Conservation (phyloP, 2,113 vertebrate genomes). For the Raja brachyura region DNA sequence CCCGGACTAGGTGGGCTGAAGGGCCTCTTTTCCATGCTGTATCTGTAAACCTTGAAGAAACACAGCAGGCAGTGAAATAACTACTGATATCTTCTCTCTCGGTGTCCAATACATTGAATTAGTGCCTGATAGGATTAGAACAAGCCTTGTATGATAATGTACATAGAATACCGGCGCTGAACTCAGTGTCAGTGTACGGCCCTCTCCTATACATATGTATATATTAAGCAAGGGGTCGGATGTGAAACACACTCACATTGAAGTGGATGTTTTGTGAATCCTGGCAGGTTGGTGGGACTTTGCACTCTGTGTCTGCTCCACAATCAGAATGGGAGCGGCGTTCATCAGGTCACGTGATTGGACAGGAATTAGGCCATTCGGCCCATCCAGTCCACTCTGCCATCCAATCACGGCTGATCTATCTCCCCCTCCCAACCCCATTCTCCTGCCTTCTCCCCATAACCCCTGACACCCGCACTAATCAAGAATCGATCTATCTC, state of each 20-base stretch:
- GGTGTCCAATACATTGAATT: slow-evolving; percentile 66
- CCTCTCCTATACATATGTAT: slow-evolving; percentile 27
- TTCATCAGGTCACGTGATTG: neutral
- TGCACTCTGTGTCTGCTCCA: neutral
- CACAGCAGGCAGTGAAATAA: slow-evolving; percentile 53
- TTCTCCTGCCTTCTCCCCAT: too few relatives aligned
- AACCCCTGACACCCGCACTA: too few relatives aligned
- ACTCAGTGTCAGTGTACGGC: slow-evolving; percentile 48
- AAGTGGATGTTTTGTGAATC: slow-evolving; percentile 18
- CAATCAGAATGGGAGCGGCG: neutral
- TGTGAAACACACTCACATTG: slow-evolving; percentile 27
- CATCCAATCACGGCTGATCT: too few relatives aligned
- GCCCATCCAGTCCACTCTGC: too few relatives aligned
- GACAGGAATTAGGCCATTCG: too few relatives aligned
- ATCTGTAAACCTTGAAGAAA: too few relatives aligned
- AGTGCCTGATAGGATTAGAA: slow-evolving; percentile 60
- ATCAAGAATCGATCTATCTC: too few relatives aligned
- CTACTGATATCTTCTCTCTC: neutral
- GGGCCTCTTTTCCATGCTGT: too few relatives aligned
- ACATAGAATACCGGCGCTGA: slow-evolving; percentile 49
- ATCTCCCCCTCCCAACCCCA: too few relatives aligned
- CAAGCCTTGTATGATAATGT: slow-evolving; percentile 56
- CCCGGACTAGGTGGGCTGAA: too few relatives aligned
- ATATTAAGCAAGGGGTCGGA: slow-evolving; percentile 22
- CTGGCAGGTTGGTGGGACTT: neutral